Base-by-base conservation (phyloP, 2,797 vertebrate genomes). In the Moxostoma hubbsi region DNA sequence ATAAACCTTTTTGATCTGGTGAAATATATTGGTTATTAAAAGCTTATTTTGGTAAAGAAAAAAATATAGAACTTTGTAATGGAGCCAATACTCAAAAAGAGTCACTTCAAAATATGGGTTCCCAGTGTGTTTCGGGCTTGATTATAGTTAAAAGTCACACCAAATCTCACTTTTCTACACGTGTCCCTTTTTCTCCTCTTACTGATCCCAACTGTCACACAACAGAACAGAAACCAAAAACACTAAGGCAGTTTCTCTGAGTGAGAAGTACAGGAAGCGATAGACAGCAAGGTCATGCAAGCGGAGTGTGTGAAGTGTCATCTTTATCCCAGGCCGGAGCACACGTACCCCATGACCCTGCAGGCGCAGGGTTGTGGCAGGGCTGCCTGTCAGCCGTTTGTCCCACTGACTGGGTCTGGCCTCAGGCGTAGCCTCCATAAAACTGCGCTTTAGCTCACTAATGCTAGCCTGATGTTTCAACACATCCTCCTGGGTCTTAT, bases 381-480 rank as follows among this genome's bases (percentile, higher is more conserved):
- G 96, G 85, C 97, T 96, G 92, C 96, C 95, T 90, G 96, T 96
- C 94, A 97, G 95, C 81, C 97, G 97, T 90, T 97, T 98, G 93
- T 98, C 96, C 97, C 97, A 99, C 91, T 96, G 97, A 94, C 94
- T 98, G 88, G 94, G 95, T 90, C 95, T 96, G 88, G 98, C 97
- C 87, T 98, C 96, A 15, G 97, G 96, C 83, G 95, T 95, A 82
- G 97, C 97, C 91, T 98, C 98, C 98, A 99, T 99, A 96, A 99
- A 99, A 95, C 94, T 97, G 94, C 98, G 98, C 94, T 99, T 99
- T 93, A 99, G 96, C 94, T 99, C 95, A 95, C 97, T 99, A 97
- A 99, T 95, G 95, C 97, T 99, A 98, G 98, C 98, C 96, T 99
- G 98, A 93, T 99, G 98, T 95, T 94, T 99, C 96, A 99, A 95